phyloP scores from a whole-genome alignment of 1,140 invertebrate species.

The Coelopa frigida region DNA sequence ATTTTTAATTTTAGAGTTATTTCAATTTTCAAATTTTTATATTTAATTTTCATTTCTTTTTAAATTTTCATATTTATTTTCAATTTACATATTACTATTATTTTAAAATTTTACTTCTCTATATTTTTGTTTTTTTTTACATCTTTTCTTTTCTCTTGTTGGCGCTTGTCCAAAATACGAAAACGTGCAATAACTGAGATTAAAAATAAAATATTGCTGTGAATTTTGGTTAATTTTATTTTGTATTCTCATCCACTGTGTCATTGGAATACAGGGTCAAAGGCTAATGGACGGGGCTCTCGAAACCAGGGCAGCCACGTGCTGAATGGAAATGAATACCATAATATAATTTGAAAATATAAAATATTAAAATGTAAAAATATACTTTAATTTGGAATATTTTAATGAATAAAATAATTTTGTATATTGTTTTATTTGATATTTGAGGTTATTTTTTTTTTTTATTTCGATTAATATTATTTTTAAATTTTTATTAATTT shows the following conservation, averaged over 20 bases:
- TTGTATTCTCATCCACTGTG: background rate
- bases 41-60: background rate
- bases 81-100: background rate
- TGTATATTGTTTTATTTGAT: no score
- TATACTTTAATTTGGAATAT: no score
- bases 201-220: background rate
- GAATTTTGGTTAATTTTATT: background rate
- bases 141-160: background rate
- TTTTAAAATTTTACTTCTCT: background rate
- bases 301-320: no score
- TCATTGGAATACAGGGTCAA: no score
- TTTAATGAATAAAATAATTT: no score
- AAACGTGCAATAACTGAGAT: background rate
- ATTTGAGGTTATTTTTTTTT: no score
- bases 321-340: no score
- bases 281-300: no score
- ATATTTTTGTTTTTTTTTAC: slow-evolving; percentile 1
- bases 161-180: background rate
- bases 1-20: slow-evolving; percentile 1
- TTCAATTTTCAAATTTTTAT: slow-evolving; percentile 1
- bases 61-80: background rate
- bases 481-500: no score
- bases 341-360: no score
- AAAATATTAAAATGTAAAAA: no score
- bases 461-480: no score